Conservation (phyloP, 2,888 invertebrate genomes). For the Lottia gigantea region DNA sequence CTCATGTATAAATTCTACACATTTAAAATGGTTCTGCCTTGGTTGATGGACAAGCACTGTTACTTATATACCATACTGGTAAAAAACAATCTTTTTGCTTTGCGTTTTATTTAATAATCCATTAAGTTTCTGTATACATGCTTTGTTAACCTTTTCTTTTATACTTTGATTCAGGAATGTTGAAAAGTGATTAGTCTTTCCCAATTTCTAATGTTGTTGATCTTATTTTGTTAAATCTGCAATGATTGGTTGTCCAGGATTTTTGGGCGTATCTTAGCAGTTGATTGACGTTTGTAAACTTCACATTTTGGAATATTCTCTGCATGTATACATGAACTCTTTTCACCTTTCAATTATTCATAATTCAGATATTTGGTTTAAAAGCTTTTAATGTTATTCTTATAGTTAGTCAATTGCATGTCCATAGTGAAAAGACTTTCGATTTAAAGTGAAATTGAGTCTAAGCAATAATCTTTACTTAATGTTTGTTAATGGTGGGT, state of each 20-base stretch:
- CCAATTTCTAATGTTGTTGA: no score
- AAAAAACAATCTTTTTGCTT: constrained; percentile 3
- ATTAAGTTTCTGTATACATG: constrained; percentile 5
- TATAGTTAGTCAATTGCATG: constrained; percentile 3
- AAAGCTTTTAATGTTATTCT: constrained; percentile 8
- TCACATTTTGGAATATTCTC: background rate
- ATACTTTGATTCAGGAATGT: no score
- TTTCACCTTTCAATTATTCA: background rate
- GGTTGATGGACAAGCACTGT: constrained; percentile 8
- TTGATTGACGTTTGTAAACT: no score
- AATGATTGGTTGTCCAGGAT: no score
- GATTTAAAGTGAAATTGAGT: no score
- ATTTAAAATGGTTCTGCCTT: constrained; percentile 11
- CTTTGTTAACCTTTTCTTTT: background rate
- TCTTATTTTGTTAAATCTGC: no score
- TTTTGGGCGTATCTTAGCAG: no score
- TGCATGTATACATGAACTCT: constrained; percentile 8
- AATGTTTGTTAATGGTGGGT: no score
- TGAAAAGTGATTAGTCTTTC: no score
- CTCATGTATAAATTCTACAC: constrained; percentile 9
- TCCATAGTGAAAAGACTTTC: background rate
- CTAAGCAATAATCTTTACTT: no score
- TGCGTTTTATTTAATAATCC: constrained; percentile 1
- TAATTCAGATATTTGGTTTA: background rate
- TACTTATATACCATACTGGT: background rate